Percentiles rank a stretch among this genome's conserved stretches.
Evolutionary conservation across 2,888 invertebrate genomes (phyloP).

Genomic region (Eulithis testata): DNA sequence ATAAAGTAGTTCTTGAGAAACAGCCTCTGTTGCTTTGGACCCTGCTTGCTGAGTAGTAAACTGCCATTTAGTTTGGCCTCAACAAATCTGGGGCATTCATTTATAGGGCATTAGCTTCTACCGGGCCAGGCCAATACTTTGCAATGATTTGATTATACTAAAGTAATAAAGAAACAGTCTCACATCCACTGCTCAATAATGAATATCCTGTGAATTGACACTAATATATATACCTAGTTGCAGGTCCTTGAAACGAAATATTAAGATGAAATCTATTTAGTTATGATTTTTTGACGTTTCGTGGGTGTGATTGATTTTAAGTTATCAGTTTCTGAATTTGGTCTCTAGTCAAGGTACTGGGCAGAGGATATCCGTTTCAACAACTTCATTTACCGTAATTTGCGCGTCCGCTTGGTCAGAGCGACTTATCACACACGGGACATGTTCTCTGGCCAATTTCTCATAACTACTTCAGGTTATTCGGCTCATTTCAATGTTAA

Average conservation of each 20-base stretch:
- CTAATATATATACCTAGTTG: not conserved
- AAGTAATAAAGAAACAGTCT: constrained; percentile 2
- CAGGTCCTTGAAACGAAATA: constrained; percentile 8
- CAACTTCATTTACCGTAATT: constrained; percentile 47
- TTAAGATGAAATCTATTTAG: not conserved
- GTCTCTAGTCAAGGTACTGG: constrained; percentile 34
- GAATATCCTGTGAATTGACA: constrained; percentile 15
- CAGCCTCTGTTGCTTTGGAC: not conserved
- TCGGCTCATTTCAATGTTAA: constrained; percentile 28
- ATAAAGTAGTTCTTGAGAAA: constrained; percentile 1
- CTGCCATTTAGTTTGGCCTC: constrained; percentile 27
- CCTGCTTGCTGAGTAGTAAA: constrained; percentile 21
- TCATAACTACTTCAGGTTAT: constrained; percentile 13
- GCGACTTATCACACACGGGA: constrained; percentile 35
- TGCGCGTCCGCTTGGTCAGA: constrained; percentile 42
- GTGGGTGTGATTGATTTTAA: not conserved
- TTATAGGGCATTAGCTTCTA: constrained; percentile 25
- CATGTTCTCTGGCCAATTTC: constrained; percentile 29
- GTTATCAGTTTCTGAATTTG: constrained; percentile 31
- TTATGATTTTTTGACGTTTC: not conserved
- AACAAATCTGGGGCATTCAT: constrained; percentile 28
- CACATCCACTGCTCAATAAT: constrained; percentile 8
- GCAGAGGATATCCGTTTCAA: constrained; percentile 44
- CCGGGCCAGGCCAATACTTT: constrained; percentile 24
- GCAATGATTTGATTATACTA: constrained; percentile 6